Evolutionary conservation across 2,113 vertebrate species (phyloP).

Genomic region (Tympanuchus pallidicinctus): DNA sequence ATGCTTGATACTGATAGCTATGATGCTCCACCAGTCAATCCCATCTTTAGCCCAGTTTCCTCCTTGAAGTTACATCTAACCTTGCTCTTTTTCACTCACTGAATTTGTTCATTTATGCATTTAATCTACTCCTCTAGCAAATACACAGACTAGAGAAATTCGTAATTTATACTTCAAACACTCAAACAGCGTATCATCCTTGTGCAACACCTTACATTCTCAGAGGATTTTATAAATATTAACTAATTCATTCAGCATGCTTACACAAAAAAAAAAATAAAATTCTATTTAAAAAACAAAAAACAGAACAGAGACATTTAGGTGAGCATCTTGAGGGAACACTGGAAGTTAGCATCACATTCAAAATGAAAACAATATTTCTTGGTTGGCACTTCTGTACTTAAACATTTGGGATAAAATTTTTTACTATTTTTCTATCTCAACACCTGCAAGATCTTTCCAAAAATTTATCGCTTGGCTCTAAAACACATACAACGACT

Average conservation of each 20-base stretch:
- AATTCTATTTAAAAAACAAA: background rate
- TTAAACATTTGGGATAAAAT: background rate
- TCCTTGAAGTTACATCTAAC: background rate
- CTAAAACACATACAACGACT: background rate
- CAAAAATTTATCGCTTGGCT: background rate
- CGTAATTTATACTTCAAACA: slow-evolving; percentile 15
- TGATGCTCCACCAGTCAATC: background rate
- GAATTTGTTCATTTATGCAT: background rate
- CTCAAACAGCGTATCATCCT: background rate
- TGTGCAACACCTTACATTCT: background rate
- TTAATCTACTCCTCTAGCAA: slow-evolving; percentile 1
- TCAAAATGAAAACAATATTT: background rate
- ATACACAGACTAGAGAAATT: background rate
- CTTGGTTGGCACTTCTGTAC: background rate
- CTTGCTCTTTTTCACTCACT: background rate
- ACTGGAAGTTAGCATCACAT: background rate
- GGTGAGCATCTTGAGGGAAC: background rate
- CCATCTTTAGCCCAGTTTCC: background rate
- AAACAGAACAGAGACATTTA: background rate
- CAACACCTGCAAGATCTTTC: background rate
- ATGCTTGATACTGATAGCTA: background rate
- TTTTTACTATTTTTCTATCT: background rate
- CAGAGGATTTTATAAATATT: background rate
- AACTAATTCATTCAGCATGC: slow-evolving; percentile 6
- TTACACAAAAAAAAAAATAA: background rate